These are phyloP conservation scores for Myxocyprinus asiaticus DNA, from an alignment of 2,113 vertebrate species.

Conservation along the genomic window DNA sequence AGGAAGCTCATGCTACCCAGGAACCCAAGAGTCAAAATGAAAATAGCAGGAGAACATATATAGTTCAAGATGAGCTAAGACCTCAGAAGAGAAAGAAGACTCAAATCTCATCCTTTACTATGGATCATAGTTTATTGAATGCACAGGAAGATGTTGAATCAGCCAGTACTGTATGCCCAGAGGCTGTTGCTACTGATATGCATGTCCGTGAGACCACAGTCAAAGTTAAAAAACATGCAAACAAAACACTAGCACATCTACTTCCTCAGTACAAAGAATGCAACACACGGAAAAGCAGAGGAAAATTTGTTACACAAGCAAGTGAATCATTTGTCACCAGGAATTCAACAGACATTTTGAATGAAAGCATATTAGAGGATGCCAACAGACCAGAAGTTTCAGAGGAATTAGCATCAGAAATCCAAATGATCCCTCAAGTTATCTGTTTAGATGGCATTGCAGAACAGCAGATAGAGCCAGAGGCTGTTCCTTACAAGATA, in stretches of 20 bases:
- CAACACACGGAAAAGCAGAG: slow-evolving; percentile 53
- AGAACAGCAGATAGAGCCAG: slow-evolving; percentile 3
- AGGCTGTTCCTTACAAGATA: background rate
- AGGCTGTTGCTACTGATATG: background rate
- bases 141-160: background rate
- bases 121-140: background rate
- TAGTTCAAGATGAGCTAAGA: slow-evolving; percentile 15
- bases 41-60: slow-evolving; percentile 39
- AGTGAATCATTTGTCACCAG: background rate
- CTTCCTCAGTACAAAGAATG: background rate
- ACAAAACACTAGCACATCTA: background rate
- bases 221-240: slow-evolving; percentile 10
- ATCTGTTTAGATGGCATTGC: background rate
- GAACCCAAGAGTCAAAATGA: background rate
- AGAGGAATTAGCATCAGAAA: background rate
- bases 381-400: background rate
- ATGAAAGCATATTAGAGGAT: background rate
- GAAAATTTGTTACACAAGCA: slow-evolving; percentile 55
- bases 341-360: background rate
- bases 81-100: slow-evolving; percentile 24
- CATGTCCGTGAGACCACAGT: background rate
- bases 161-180: background rate
- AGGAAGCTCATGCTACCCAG: background rate
- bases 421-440: background rate
- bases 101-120: background rate